Evolutionary conservation across 2,888 invertebrate species (phyloP).

Genomic region (Scelioninae gen. 1): DNA sequence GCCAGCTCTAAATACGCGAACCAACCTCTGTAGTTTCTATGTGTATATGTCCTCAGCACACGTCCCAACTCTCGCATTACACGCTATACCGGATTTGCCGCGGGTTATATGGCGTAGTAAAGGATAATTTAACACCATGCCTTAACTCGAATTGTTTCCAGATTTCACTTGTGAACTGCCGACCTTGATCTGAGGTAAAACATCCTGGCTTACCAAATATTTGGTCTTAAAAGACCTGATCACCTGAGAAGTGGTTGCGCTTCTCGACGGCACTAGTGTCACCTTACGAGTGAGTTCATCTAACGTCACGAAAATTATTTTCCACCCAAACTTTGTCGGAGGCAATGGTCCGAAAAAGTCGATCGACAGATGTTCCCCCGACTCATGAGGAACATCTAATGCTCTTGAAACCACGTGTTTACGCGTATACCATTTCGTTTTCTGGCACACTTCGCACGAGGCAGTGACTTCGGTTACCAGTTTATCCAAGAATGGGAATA

Average conservation of each 20-base stretch:
- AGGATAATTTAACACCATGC: neutral
- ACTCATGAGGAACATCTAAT: neutral
- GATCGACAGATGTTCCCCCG: neutral
- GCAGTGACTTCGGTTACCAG: neutral
- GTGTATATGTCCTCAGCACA: neutral
- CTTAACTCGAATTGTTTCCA: no score
- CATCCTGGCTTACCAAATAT: no score
- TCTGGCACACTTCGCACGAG: slow-evolving; percentile 3
- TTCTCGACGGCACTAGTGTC: neutral
- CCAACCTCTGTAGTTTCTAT: neutral
- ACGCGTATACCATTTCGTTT: slow-evolving; percentile 6
- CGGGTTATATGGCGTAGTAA: neutral
- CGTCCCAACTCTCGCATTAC: neutral
- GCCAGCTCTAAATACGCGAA: neutral
- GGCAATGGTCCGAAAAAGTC: slow-evolving; percentile 17
- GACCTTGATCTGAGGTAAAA: no score
- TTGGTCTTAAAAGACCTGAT: no score
- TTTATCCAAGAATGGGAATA: neutral
- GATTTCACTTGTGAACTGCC: no score
- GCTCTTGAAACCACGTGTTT: neutral
- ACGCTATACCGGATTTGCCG: neutral
- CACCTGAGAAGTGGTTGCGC: no score
- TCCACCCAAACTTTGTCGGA: slow-evolving; percentile 8
- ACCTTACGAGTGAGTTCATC: neutral
- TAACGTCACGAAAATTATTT: slow-evolving; percentile 6